These are phyloP conservation scores for Cynoglossus semilaevis DNA, from an alignment of 2,113 vertebrate species.

Conservation along the genomic window DNA sequence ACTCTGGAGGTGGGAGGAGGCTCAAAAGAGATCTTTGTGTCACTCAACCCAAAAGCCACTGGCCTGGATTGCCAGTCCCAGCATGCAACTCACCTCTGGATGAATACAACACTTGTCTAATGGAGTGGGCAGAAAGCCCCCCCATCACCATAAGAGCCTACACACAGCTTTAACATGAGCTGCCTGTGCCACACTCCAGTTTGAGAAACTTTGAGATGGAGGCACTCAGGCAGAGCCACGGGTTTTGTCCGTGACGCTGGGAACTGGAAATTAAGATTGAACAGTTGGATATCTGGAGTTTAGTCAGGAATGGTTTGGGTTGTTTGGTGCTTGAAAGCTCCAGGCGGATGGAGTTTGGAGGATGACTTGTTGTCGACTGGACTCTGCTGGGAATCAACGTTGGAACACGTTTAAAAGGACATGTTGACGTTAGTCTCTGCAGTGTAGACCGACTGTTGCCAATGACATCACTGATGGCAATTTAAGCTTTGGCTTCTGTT, in stretches of 20 bases:
- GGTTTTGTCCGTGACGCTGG: slow-evolving; percentile 17
- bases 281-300: slow-evolving; percentile 30
- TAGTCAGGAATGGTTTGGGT: slow-evolving; percentile 30
- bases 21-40: slow-evolving; percentile 80
- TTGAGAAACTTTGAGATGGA: slow-evolving; percentile 31
- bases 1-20: slow-evolving; percentile 71
- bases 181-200: slow-evolving; percentile 36
- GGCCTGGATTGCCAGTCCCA: slow-evolving; percentile 69
- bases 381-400: slow-evolving; percentile 19
- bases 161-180: slow-evolving; percentile 64
- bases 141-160: slow-evolving; percentile 61
- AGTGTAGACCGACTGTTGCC: slow-evolving; percentile 6
- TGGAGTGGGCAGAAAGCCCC: slow-evolving; percentile 72
- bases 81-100: slow-evolving; percentile 76
- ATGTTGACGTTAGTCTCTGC: slow-evolving; percentile 3
- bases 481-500: slow-evolving; percentile 8
- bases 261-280: slow-evolving; percentile 24
- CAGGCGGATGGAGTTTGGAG: slow-evolving; percentile 32
- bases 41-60: slow-evolving; percentile 67
- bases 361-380: slow-evolving; percentile 18
- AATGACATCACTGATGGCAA: neutral
- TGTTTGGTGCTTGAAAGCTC: slow-evolving; percentile 45
- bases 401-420: neutral
- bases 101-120: slow-evolving; percentile 79
- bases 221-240: slow-evolving; percentile 8